A percentile compares a stretch with the other conserved stretches of the same genome.
These are phyloP conservation scores for Hippocampus guttulatus DNA, from an alignment of 2,113 vertebrate species.

Conservation along the genomic window DNA sequence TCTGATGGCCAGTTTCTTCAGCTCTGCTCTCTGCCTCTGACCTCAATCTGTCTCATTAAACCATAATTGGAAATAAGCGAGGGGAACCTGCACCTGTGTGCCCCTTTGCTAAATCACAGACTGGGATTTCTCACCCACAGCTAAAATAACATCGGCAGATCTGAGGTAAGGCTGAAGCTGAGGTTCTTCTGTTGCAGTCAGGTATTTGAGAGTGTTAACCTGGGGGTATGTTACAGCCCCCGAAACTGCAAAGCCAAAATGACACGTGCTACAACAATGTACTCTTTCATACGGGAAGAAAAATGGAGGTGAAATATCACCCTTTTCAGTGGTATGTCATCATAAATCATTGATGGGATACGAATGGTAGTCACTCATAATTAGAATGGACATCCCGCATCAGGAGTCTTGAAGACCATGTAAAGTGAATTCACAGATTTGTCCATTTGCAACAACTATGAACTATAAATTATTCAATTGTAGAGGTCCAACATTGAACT, in stretches of 20 bases:
- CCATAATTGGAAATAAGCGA: constrained; percentile 65
- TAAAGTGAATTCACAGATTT: too few relatives aligned
- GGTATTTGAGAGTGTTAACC: constrained; percentile 59
- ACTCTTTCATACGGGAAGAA: constrained; percentile 28
- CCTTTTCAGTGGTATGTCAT: constrained; percentile 25
- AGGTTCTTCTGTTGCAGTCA: constrained; percentile 39
- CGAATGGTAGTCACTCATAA: constrained; percentile 43
- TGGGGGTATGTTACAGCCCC: constrained; percentile 43
- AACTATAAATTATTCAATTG: too few relatives aligned
- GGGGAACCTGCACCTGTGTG: constrained; percentile 57
- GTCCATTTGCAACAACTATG: too few relatives aligned
- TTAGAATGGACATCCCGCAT: constrained; percentile 21
- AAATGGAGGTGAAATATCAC: constrained; percentile 34
- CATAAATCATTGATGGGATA: constrained; percentile 37
- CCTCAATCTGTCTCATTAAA: constrained; percentile 70
- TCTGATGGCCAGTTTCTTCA: constrained; percentile 34
- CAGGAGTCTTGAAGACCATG: constrained; percentile 5
- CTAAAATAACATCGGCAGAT: constrained; percentile 58
- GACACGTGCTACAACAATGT: constrained; percentile 23
- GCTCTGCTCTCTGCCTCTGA: constrained; percentile 51
- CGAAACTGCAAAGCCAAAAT: constrained; percentile 36
- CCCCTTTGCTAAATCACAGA: constrained; percentile 61
- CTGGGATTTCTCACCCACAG: constrained; percentile 59
- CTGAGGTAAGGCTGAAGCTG: constrained; percentile 41
- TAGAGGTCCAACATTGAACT: too few relatives aligned